phyloP scores from a whole-genome alignment of 2,888 invertebrate genomes.

The Acheta domesticus region DNA sequence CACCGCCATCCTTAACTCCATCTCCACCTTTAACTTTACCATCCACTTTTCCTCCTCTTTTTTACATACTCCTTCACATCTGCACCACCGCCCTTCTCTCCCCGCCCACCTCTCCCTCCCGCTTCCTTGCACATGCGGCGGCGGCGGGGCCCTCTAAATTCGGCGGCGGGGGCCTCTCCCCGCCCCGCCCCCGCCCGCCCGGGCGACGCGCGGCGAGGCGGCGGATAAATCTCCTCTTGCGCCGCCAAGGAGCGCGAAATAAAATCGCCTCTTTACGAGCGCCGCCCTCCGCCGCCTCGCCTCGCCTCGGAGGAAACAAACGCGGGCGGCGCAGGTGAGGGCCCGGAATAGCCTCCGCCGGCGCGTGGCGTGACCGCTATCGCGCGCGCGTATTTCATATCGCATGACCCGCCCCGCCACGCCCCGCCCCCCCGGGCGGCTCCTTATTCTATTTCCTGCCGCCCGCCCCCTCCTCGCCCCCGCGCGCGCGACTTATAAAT shows the following conservation, averaged over 20 bases:
- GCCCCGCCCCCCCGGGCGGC: background rate
- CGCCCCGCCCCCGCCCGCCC: too few species aligned
- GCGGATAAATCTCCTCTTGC: background rate
- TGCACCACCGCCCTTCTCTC: too few species aligned
- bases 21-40: too few species aligned
- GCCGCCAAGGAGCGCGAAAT: background rate
- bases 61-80: too few species aligned
- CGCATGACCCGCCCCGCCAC: background rate
- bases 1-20: too few species aligned
- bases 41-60: too few species aligned
- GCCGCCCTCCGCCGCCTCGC: background rate
- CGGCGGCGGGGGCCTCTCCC: too few species aligned
- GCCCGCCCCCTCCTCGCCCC: background rate
- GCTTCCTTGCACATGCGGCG: too few species aligned
- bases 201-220: too few species aligned
- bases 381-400: background rate
- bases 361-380: background rate
- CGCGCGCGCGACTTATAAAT: background rate
- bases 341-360: background rate
- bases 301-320: too few species aligned
- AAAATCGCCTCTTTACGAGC: background rate
- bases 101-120: too few species aligned
- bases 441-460: constrained; percentile 2
- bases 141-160: too few species aligned
- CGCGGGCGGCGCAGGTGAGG: background rate